Evolutionary conservation across 2,113 vertebrate species (phyloP), one percentile per base, ranked within the genome.

Genomic region (Ceyx melanurus): DNA sequence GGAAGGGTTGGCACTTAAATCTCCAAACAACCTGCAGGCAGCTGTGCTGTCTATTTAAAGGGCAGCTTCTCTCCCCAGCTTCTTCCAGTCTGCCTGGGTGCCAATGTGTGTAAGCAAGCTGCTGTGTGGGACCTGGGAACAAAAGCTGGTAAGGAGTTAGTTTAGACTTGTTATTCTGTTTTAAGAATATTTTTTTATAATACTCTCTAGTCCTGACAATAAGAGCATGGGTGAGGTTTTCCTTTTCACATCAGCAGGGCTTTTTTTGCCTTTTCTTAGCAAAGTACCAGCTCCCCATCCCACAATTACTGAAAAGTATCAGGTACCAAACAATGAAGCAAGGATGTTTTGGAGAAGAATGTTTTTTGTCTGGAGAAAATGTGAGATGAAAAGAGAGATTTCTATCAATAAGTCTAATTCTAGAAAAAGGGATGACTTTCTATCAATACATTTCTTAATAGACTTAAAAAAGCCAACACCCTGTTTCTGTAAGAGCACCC

Each of bases 361-460:
- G 4, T 3, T n/a, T 40, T 73, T 75, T 81, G 31, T 56, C 43
- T 72, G 43, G n/a, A 50, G 26, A 90, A 91, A 70, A 74, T 54
- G 15, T 21, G 46, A 86, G 31, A 51, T 85, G 64, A 77, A 82
- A 90, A 62, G 50, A 90, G 64, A 89, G 26, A 67, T 82, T 93
- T 76, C 62, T 93, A 86, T 85, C 71, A 80, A 48, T 94, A 82
- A 62, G 42, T 72, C 40, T 77, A 31, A 7, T 57, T 94, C 72
- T 46, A 73, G 31, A 45, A 73, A 88, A 86, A 62, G 54, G 37
- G 22, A 76, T 82, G 19, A 31, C 48, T 95, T 93, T 88, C 71
- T 70, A 54, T 82, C 78, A 76, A 70, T 70, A 53, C 50, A 66
- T 83, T 79, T 91, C 84, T 81, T 79, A 92, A 61, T 35, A 80